Percentiles rank a stretch among this genome's conserved stretches.
These are phyloP conservation scores for Enteromius fasciolatus DNA, from an alignment of 2,797 vertebrate species.

Conservation along the genomic window DNA sequence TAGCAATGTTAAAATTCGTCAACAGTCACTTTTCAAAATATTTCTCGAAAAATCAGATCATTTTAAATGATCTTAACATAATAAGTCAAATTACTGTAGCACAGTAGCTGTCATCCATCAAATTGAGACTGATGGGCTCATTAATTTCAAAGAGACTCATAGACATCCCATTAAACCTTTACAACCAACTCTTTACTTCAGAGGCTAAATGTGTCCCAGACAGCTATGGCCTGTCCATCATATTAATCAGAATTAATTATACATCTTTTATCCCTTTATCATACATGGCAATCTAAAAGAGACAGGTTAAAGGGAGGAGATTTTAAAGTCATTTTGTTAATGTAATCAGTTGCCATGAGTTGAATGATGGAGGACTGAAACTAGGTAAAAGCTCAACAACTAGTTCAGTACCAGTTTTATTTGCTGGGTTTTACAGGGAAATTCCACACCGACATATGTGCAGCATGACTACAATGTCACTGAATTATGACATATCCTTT, in stretches of 20 bases:
- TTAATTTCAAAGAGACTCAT: constrained; percentile 71
- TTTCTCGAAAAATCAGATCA: neutral
- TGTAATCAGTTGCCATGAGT: constrained; percentile 40
- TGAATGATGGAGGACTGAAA: constrained; percentile 45
- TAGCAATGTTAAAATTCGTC: too few relatives aligned
- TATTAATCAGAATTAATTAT: constrained; percentile 52
- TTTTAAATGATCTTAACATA: constrained; percentile 8
- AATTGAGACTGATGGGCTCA: constrained; percentile 75
- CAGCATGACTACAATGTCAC: constrained; percentile 27
- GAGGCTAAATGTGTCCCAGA: constrained; percentile 27
- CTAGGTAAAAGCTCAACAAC: constrained; percentile 45
- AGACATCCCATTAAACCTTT: constrained; percentile 69
- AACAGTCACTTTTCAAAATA: neutral
- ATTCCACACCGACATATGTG: neutral
- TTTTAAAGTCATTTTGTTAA: constrained; percentile 32
- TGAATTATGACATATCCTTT: constrained; percentile 4
- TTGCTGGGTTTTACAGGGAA: constrained; percentile 33
- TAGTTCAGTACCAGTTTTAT: constrained; percentile 27
- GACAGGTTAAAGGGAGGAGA: constrained; percentile 17
- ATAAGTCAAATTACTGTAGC: constrained; percentile 27
- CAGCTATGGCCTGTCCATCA: constrained; percentile 41
- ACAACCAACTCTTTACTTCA: constrained; percentile 60
- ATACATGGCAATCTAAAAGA: constrained; percentile 22
- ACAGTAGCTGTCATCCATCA: constrained; percentile 54
- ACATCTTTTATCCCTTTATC: constrained; percentile 43